Evolutionary conservation across 1,140 invertebrate species (phyloP).

Genomic region (Thalassaphorura encarpata): DNA sequence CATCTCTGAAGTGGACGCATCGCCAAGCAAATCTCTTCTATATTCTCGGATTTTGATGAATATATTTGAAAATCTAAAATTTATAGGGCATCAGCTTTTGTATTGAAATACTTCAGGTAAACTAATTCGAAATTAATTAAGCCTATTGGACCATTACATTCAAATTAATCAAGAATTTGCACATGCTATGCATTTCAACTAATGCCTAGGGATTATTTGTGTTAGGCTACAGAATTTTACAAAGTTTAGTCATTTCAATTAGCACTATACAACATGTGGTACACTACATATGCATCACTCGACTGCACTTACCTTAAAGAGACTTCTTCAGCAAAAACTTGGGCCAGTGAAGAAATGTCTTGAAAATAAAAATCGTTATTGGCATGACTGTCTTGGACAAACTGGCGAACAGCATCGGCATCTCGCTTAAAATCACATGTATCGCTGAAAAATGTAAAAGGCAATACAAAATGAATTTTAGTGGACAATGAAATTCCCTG

Average conservation of each 20-base stretch:
- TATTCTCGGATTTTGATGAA: constrained; percentile 13
- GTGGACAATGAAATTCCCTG: not conserved
- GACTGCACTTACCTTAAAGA: constrained; percentile 43
- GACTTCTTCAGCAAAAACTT: constrained; percentile 61
- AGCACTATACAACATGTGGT: too few species aligned
- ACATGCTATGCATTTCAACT: too few species aligned
- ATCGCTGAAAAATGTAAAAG: constrained; percentile 39
- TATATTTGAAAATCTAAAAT: constrained; percentile 16
- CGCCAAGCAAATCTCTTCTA: constrained; percentile 10
- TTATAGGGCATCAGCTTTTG: too few species aligned
- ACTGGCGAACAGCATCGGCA: constrained; percentile 54
- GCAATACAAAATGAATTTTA: not conserved
- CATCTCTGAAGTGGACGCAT: constrained; percentile 19
- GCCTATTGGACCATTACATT: too few species aligned
- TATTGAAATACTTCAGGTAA: too few species aligned
- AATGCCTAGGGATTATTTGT: too few species aligned
- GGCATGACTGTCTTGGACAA: constrained; percentile 63
- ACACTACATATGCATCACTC: too few species aligned
- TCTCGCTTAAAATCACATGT: constrained; percentile 61
- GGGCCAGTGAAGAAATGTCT: constrained; percentile 55
- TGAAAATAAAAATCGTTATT: constrained; percentile 73
- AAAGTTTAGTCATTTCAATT: too few species aligned
- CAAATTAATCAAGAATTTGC: too few species aligned
- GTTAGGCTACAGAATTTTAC: too few species aligned
- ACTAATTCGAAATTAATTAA: too few species aligned